A percentile compares a stretch with the other conserved stretches of the same genome.
These are phyloP conservation scores for Tanytarsus gracilentus DNA, from an alignment of 2,888 invertebrate species.

Conservation along the genomic window DNA sequence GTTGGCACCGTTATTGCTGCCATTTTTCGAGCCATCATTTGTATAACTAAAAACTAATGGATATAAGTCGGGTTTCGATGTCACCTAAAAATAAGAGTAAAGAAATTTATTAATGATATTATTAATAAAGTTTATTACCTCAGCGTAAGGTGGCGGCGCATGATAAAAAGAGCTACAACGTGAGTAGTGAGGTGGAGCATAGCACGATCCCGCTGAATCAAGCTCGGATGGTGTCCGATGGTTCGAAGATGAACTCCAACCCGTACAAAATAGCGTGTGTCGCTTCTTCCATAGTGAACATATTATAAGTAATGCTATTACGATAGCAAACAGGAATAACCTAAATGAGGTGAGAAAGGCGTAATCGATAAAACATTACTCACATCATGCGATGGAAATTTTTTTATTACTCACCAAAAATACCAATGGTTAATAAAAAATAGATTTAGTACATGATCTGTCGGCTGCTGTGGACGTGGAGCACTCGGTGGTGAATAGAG, in stretches of 20 bases:
- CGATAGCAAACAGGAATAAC: slow-evolving; percentile 59
- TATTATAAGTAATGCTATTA: slow-evolving; percentile 59
- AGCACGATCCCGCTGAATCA: slow-evolving; percentile 71
- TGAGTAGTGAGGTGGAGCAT: slow-evolving; percentile 75
- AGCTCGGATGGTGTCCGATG: slow-evolving; percentile 56
- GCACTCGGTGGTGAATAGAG: slow-evolving; percentile 45
- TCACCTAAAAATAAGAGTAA: slow-evolving; percentile 49
- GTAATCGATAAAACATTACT: neutral
- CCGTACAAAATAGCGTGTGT: slow-evolving; percentile 38
- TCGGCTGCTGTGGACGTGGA: slow-evolving; percentile 45
- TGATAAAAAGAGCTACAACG: slow-evolving; percentile 76
- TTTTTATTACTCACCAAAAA: slow-evolving; percentile 46
- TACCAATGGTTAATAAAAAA: slow-evolving; percentile 63
- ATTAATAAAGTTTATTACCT: slow-evolving; percentile 46
- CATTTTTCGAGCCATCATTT: slow-evolving; percentile 59
- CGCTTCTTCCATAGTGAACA: slow-evolving; percentile 56
- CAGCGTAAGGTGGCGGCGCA: slow-evolving; percentile 75
- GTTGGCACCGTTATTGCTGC: slow-evolving; percentile 52
- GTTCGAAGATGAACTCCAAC: slow-evolving; percentile 48
- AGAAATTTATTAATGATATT: neutral
- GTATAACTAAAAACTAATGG: slow-evolving; percentile 75
- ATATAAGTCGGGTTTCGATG: slow-evolving; percentile 76
- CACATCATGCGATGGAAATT: neutral
- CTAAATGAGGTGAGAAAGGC: too few relatives aligned
- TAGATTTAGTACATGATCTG: slow-evolving; percentile 52